A percentile compares a stretch with the other conserved stretches of the same genome.
These are phyloP conservation scores for Setophaga kirtlandii DNA, from an alignment of 2,113 vertebrate genomes.

Conservation along the genomic window DNA sequence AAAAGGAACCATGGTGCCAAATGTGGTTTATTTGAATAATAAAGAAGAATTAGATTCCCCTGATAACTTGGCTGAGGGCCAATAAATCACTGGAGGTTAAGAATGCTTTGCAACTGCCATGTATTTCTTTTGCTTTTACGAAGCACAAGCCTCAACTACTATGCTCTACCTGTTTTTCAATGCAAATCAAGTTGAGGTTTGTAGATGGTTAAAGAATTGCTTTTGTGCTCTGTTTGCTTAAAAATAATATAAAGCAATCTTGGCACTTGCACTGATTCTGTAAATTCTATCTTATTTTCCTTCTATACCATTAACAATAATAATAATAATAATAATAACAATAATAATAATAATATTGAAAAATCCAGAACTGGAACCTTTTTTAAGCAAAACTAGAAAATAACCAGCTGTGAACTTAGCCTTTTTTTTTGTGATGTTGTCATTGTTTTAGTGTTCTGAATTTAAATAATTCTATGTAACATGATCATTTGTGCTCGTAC, in stretches of 20 bases:
- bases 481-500: background rate
- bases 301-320: background rate
- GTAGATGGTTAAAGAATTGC: constrained; percentile 59
- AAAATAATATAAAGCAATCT: constrained; percentile 1
- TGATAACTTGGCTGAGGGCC: constrained; percentile 85
- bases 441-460: background rate
- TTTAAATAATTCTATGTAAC: background rate
- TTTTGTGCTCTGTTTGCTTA: constrained; percentile 40
- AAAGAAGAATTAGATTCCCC: constrained; percentile 85
- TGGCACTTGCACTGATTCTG: constrained; percentile 28
- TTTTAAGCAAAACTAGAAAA: background rate
- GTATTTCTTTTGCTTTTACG: constrained; percentile 76
- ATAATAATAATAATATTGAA: background rate
- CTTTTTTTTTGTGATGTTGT: background rate
- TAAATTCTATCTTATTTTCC: constrained; percentile 16
- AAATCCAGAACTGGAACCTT: background rate
- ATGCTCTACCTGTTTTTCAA: constrained; percentile 65
- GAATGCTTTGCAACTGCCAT: constrained; percentile 79
- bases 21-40: constrained; percentile 90
- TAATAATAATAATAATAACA: background rate
- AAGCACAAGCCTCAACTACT: constrained; percentile 64
- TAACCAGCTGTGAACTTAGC: background rate
- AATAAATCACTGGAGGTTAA: constrained; percentile 89
- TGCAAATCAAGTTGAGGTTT: constrained; percentile 70
- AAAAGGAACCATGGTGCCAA: constrained; percentile 88